phyloP scores from a whole-genome alignment of 2,888 invertebrate genomes.

The Nomada fucata region DNA sequence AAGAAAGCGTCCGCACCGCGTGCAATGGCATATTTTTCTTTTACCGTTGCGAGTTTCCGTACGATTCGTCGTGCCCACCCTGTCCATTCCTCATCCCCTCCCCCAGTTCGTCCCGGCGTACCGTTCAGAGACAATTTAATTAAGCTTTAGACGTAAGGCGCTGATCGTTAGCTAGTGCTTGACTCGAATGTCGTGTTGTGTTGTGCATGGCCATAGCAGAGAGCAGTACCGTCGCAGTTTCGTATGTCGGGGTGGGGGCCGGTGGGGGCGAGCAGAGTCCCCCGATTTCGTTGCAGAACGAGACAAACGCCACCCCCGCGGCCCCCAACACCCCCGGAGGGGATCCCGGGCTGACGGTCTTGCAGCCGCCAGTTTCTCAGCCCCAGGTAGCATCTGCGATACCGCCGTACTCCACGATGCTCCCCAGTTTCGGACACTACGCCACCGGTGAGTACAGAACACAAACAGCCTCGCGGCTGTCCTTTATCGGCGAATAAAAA shows the following conservation, averaged over 20 bases:
- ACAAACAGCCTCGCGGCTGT: slow-evolving; percentile 53
- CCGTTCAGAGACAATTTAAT: slow-evolving; percentile 60
- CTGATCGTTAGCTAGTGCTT: slow-evolving; percentile 81
- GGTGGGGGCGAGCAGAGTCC: slow-evolving; percentile 83
- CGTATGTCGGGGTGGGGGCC: slow-evolving; percentile 83
- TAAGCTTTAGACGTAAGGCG: slow-evolving; percentile 78
- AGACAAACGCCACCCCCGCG: slow-evolving; percentile 83
- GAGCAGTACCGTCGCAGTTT: slow-evolving; percentile 83
- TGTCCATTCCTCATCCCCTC: slow-evolving; percentile 6
- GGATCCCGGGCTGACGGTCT: slow-evolving; percentile 85
- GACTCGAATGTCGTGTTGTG: slow-evolving; percentile 83
- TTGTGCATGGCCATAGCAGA: slow-evolving; percentile 83
- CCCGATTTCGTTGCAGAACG: slow-evolving; percentile 82
- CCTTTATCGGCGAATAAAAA: slow-evolving; percentile 21
- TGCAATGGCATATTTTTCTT: neutral
- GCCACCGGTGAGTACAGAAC: slow-evolving; percentile 86
- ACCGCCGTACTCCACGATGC: slow-evolving; percentile 87
- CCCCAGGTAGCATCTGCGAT: slow-evolving; percentile 83
- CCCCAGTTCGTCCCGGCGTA: neutral
- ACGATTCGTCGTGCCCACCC: neutral
- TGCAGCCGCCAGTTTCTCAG: slow-evolving; percentile 87
- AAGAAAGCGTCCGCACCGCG: slow-evolving; percentile 26
- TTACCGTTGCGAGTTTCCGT: neutral
- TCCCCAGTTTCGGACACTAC: slow-evolving; percentile 89
- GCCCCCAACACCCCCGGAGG: slow-evolving; percentile 82